These are phyloP conservation scores for Teleogryllus oceanicus DNA, from an alignment of 2,888 invertebrate genomes.

Conservation along the genomic window DNA sequence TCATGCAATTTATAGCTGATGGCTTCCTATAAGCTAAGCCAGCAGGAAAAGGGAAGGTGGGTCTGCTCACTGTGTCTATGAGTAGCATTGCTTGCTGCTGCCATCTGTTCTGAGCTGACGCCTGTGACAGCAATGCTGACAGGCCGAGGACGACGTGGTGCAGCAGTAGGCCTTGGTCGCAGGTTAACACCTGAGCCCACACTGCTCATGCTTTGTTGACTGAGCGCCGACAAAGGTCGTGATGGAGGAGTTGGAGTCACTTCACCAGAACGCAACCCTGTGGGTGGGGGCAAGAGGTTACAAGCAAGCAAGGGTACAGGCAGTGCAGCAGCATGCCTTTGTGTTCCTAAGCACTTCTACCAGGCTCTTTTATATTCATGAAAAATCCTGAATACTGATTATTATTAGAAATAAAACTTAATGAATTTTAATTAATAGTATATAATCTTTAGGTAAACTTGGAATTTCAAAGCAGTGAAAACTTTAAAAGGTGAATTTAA, in stretches of 20 bases:
- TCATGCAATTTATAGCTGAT: too few species aligned
- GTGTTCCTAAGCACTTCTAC: slow-evolving; percentile 2
- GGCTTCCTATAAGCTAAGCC: background rate
- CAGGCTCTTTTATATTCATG: background rate
- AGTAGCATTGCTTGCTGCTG: slow-evolving; percentile 2
- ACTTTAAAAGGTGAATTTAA: too few species aligned
- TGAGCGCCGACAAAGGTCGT: slow-evolving; percentile 83
- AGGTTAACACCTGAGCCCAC: slow-evolving; percentile 53
- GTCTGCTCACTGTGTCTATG: slow-evolving; percentile 49
- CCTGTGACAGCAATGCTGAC: slow-evolving; percentile 82
- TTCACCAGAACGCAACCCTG: slow-evolving; percentile 57
- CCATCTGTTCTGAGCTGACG: slow-evolving; percentile 47
- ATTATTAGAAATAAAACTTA: too few species aligned
- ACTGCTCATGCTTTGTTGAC: slow-evolving; percentile 63
- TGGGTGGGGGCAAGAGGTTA: slow-evolving; percentile 19
- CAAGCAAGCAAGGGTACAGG: slow-evolving; percentile 27
- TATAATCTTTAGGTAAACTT: too few species aligned
- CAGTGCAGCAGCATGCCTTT: background rate
- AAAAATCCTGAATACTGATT: background rate
- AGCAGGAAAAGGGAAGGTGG: slow-evolving; percentile 27
- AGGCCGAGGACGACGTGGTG: slow-evolving; percentile 70
- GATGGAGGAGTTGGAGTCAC: slow-evolving; percentile 72
- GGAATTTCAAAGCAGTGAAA: too few species aligned
- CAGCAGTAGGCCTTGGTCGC: slow-evolving; percentile 60
- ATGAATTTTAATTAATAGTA: too few species aligned